Evolutionary conservation across 2,113 vertebrate species (phyloP).

Genomic region (Vombatus ursinus): DNA sequence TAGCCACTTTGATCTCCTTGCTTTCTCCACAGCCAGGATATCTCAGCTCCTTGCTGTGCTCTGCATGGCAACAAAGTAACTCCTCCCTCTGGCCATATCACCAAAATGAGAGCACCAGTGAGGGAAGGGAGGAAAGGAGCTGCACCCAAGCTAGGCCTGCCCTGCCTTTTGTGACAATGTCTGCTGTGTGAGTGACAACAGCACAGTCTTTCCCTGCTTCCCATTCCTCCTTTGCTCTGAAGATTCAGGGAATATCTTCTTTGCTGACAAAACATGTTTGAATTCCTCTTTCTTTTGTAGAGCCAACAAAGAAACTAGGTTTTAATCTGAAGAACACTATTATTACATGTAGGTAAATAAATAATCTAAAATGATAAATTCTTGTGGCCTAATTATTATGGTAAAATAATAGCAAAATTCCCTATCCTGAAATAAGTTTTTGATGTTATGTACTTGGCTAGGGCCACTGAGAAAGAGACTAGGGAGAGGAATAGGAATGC

Average conservation of each 20-base stretch:
- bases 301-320: not conserved
- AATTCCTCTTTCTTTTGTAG: constrained; percentile 26
- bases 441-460: not conserved
- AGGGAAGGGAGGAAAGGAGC: not conserved
- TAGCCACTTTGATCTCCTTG: not conserved
- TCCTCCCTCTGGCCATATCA: not conserved
- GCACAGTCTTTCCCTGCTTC: not conserved
- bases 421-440: not conserved
- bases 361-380: not conserved
- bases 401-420: not conserved
- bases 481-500: not conserved
- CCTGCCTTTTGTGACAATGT: not conserved
- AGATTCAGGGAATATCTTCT: not conserved
- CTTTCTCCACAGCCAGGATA: not conserved
- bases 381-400: not conserved
- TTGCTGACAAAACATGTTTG: constrained; percentile 2
- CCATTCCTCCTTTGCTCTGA: not conserved
- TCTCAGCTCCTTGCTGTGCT: not conserved
- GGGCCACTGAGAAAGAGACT: not conserved
- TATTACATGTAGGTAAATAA: not conserved
- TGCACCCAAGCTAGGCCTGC: not conserved
- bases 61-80: not conserved
- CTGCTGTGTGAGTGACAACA: fast-evolving
- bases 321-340: not conserved
- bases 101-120: not conserved